Base-by-base conservation (phyloP, 1,140 invertebrate genomes). In the Oryzaephilus surinamensis region DNA sequence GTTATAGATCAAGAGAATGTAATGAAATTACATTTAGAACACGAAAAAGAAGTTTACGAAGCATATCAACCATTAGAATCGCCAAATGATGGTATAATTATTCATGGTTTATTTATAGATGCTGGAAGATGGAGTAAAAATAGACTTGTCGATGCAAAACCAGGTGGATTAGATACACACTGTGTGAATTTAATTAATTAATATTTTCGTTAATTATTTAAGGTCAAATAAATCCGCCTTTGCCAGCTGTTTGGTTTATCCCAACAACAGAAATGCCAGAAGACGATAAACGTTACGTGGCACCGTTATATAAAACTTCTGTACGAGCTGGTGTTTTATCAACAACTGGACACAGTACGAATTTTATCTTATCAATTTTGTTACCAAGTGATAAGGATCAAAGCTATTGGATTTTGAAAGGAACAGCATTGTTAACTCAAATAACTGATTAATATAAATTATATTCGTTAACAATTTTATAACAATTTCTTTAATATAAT, bases 301-400 rank as follows among this genome's bases (percentile, higher is more conserved):
- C 76, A 24, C 87, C 87, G 0, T 58, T 91, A 6, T 92, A 92
- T 57, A 92, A 90, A 66, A 91, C 87, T 1, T 74, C 81, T n/a
- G 71, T 79, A 27, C 64, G 87, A 35, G 85, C 85, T 17, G 87
- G 87, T 27, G 74, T 78, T 1, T 67, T 92, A 4, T 89, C 85
- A 14, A 91, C 87, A 0, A 91, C 85, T 3, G 87, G 88, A 2
- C 85, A 89, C 55, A 90, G 85, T 34, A 90, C 87, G 1, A 92
- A 91, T 65, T 91, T 88, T 60, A 82, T 93, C 4, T 70, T 90
- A 4, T 66, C 81, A n/a, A 74, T 89, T 1, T 62, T 87, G 18
- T 54, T 93, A 29, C 76, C 78, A 4, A 74, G 81, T 1, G 46
- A 62, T 10, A 61, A 69, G 39, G 52, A 63, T 6, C 67, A 76